A percentile compares a stretch with the other conserved stretches of the same genome.
These are phyloP conservation scores for Apeira syringaria DNA, from an alignment of 2,888 invertebrate genomes.

Conservation along the genomic window DNA sequence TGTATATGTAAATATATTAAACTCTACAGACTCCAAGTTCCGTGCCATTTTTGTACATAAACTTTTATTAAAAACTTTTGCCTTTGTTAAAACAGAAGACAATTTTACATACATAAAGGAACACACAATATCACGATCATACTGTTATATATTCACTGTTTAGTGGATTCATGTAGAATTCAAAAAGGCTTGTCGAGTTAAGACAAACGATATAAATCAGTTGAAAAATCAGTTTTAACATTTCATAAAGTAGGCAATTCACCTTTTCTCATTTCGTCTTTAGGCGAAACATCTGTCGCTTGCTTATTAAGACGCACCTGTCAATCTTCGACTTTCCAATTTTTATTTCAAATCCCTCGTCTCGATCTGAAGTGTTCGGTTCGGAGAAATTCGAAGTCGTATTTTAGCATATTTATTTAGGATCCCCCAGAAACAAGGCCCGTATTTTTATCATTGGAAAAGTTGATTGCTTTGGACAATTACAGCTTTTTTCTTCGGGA, in stretches of 20 bases:
- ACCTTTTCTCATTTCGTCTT: conserved; percentile 76
- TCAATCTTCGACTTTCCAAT: conserved; percentile 71
- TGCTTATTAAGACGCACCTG: conserved; percentile 82
- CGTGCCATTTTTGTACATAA: too few relatives aligned
- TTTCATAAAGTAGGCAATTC: conserved; percentile 67
- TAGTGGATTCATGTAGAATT: too few relatives aligned
- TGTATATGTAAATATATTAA: too few relatives aligned
- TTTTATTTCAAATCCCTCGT: conserved; percentile 73
- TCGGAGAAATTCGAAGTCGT: conserved; percentile 46
- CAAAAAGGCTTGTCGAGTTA: too few relatives aligned
- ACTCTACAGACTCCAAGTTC: too few relatives aligned
- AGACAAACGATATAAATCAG: conserved; percentile 28
- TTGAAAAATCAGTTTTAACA: conserved; percentile 30
- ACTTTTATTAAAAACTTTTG: too few relatives aligned
- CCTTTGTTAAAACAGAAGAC: too few relatives aligned
- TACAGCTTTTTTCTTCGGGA: conserved; percentile 28
- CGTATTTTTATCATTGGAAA: conserved; percentile 56
- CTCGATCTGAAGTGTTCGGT: conserved; percentile 55
- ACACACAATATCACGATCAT: too few relatives aligned
- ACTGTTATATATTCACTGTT: too few relatives aligned
- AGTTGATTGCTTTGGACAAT: conserved; percentile 59
- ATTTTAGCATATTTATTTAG: conserved; percentile 73
- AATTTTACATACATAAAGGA: too few relatives aligned
- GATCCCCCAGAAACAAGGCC: conserved; percentile 42
- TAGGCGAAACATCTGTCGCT: conserved; percentile 65